A percentile compares a stretch with the other conserved stretches of the same genome.
phyloP scores from a whole-genome alignment of 2,888 invertebrate genomes.

The Rhagonycha fulva region DNA sequence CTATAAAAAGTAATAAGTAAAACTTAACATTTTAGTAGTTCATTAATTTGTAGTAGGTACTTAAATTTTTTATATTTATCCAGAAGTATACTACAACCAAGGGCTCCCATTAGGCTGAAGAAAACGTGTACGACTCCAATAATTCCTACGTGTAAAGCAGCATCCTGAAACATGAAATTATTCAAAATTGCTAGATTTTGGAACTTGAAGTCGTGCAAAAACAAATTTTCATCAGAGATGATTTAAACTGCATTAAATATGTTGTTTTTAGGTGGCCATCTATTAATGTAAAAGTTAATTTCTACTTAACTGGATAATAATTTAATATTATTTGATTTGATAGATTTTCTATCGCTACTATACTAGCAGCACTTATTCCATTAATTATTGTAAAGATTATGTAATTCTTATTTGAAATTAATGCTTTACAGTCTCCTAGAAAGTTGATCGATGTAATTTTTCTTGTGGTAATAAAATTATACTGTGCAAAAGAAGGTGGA shows the following conservation, averaged over 20 bases:
- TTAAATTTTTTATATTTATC: conserved; percentile 94
- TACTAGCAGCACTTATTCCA: neutral
- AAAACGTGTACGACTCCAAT: conserved; percentile 89
- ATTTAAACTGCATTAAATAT: too few relatives aligned
- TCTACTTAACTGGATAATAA: conserved; percentile 12
- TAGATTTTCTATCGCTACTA: neutral
- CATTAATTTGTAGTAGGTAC: conserved; percentile 55
- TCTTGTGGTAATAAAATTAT: neutral
- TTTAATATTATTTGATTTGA: conserved; percentile 10
- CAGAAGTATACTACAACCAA: conserved; percentile 85
- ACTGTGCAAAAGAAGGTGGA: conserved; percentile 87
- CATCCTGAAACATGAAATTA: conserved; percentile 52
- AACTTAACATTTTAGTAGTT: neutral
- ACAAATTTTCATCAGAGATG: neutral
- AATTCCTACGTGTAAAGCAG: conserved; percentile 78
- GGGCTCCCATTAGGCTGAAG: conserved; percentile 90
- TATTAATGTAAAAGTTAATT: too few relatives aligned
- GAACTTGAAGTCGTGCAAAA: too few relatives aligned
- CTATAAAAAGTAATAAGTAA: neutral
- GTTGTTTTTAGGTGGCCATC: too few relatives aligned
- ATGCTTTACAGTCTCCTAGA: neutral
- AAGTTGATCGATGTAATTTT: conserved; percentile 28
- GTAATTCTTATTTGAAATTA: neutral
- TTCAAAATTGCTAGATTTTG: too few relatives aligned
- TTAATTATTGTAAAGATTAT: conserved; percentile 20